Evolutionary conservation across 2,113 vertebrate genomes (phyloP), one percentile per base, ranked within the genome.

Genomic region (Ovis aries): DNA sequence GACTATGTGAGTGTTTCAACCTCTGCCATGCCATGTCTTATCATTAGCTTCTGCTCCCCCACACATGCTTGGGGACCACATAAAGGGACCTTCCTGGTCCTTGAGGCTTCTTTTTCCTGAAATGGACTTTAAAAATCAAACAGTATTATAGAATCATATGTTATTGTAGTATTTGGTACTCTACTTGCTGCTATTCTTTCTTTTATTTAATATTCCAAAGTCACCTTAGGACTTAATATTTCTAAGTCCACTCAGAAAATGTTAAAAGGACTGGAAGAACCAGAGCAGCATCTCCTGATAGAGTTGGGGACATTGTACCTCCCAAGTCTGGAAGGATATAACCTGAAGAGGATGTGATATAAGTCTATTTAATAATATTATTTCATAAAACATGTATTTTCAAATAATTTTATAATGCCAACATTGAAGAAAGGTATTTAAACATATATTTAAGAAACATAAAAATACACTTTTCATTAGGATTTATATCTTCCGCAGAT

Each of bases 171-270:
- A 1, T 87, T 48, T 33, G 10, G 31, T 60, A 11, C 0, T 40
- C 57, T 67, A 1, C 6, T 60, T 33, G 0, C 3, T 81, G 21
- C 1, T 64, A 31, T 1, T 71, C 1, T 50, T 67, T 88, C 29
- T 87, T 60, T 84, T 89, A 13, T 3, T 48, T 94, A 78, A 17
- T 91, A 55, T 96, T 97, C 94, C 43, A 94, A 71, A 88, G 36
- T 85, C 43, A 17, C 36, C 6, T 85, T 25, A 36, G n/a, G 67
- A 40, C 67, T 36, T 71, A 36, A 23, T 71, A 71, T 23, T 71
- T 71, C n/a, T 71, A 85, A 23, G 7, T 62, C 4, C 8, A 64
- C 29, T 29, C 91, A 85, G 52, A 67, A 84, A 88, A 91, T 6
- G 50, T 29, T 31, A 14, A 92, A 97, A 88, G 16, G 1, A n/a